Base-by-base conservation (phyloP, 2,888 invertebrate genomes). In the Cartodere bifasciata region DNA sequence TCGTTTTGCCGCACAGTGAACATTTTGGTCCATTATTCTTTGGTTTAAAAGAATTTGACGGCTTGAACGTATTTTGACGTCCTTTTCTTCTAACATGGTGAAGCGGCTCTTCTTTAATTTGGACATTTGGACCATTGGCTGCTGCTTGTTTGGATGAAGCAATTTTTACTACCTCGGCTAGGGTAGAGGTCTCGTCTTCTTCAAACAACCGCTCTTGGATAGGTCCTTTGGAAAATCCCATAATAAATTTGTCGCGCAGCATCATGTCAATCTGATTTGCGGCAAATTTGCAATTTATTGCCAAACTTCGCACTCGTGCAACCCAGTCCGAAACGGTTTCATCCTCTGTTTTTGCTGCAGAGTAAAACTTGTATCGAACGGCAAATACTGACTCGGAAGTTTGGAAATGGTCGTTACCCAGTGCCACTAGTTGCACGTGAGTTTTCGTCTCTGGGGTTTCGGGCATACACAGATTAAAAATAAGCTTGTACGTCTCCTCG, bases 401-500 rank as follows among this genome's bases (percentile, higher is more conserved):
- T 3, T 25, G 23, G 21, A 41, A 43, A 28, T 38, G 36, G 22
- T 32, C 17, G 16, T 39, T 37, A 9, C 43, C 36, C 2, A 38
- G 12, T 5, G 5, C 20, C 15, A 40, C 7, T 22, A 45, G 31
- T 7, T 20, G 17, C 4, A 20, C 32, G 25, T 34, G 40, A 1
- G 37, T 14, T 5, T 32, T 35, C 20, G 5, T 20, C 28, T 44
- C 43, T 1, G 42, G 43, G 16, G 16, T 11, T 4, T 14, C 26
- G 5, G 39, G 41, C 22, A 23, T 16, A 20, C 38, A 38, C 25
- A 44, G 30, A 23, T 29, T 31, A 16, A 25, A 24, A 15, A 45
- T 23, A 9, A 46, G 26, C 34, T 39, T 37, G 31, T 44, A 45
- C 11, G 44, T 37, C 22, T 42, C 42, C 20, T 44, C 39, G 20